phyloP scores from a whole-genome alignment of 2,888 invertebrate genomes.

The Synergus laeviventris region DNA sequence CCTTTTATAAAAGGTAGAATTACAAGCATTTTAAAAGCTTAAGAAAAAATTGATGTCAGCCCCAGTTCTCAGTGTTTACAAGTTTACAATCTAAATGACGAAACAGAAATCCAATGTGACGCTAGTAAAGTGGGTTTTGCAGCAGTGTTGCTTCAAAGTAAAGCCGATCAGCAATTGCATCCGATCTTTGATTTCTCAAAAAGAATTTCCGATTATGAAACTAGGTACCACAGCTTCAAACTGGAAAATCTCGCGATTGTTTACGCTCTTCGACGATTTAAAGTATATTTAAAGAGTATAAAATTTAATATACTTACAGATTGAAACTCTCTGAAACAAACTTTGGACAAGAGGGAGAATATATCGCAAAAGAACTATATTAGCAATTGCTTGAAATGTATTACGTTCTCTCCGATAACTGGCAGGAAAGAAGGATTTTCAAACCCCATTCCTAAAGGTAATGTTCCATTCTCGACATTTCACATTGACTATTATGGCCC shows the following conservation, averaged over 20 bases:
- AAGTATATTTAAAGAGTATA: background rate
- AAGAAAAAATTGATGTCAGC: background rate
- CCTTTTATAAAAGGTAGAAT: too few relatives aligned
- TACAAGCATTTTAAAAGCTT: background rate
- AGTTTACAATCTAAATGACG: conserved; percentile 20
- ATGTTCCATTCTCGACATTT: too few relatives aligned
- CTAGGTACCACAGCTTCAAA: conserved; percentile 26
- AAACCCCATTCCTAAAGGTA: too few relatives aligned
- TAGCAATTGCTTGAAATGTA: too few relatives aligned
- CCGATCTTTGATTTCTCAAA: conserved; percentile 37
- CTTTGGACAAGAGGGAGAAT: background rate
- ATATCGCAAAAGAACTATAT: too few relatives aligned
- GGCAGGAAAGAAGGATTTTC: too few relatives aligned
- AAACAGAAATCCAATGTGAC: conserved; percentile 34
- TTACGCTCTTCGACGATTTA: background rate
- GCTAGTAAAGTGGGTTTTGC: conserved; percentile 55
- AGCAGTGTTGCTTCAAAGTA: conserved; percentile 22
- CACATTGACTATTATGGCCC: too few relatives aligned
- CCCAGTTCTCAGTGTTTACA: background rate
- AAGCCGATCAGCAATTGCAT: conserved; percentile 2
- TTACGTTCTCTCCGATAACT: too few relatives aligned
- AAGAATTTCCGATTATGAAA: conserved; percentile 5
- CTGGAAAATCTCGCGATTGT: conserved; percentile 16
- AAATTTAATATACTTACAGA: conserved; percentile 37
- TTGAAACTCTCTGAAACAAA: conserved; percentile 41